phyloP scores from a whole-genome alignment of 2,888 invertebrate species.

The Acleris sparsana region DNA sequence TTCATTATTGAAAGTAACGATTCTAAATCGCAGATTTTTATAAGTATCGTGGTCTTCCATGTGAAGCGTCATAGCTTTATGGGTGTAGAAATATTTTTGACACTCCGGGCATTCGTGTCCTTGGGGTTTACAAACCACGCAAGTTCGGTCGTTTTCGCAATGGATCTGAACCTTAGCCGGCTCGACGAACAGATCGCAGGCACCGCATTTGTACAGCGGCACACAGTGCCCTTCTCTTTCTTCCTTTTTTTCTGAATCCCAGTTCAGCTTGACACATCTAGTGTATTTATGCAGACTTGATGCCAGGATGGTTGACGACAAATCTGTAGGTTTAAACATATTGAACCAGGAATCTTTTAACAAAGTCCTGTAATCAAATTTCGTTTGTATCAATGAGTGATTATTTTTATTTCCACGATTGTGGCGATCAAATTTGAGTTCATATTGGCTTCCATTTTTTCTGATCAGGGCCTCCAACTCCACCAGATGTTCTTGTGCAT shows the following conservation, averaged over 20 bases:
- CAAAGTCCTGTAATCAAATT: background rate
- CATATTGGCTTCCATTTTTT: background rate
- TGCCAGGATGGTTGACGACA: background rate
- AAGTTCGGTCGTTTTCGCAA: background rate
- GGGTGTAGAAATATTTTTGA: background rate
- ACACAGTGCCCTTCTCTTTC: background rate
- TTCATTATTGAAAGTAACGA: background rate
- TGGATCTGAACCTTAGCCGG: background rate
- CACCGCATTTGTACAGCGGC: background rate
- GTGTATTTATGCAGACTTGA: background rate
- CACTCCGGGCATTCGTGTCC: background rate
- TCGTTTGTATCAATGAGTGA: background rate
- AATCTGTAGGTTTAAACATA: background rate
- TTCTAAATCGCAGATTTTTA: background rate
- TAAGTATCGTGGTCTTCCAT: background rate
- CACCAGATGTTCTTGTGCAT: background rate
- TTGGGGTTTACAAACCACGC: background rate
- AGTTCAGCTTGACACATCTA: background rate
- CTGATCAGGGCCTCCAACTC: background rate
- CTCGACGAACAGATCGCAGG: background rate
- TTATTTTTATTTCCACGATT: background rate
- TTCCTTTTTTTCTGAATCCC: background rate
- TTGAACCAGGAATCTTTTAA: background rate
- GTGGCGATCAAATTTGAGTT: background rate
- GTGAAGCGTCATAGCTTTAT: background rate